phyloP scores from a whole-genome alignment of 1,140 invertebrate species.

The Drosophila willistoni region DNA sequence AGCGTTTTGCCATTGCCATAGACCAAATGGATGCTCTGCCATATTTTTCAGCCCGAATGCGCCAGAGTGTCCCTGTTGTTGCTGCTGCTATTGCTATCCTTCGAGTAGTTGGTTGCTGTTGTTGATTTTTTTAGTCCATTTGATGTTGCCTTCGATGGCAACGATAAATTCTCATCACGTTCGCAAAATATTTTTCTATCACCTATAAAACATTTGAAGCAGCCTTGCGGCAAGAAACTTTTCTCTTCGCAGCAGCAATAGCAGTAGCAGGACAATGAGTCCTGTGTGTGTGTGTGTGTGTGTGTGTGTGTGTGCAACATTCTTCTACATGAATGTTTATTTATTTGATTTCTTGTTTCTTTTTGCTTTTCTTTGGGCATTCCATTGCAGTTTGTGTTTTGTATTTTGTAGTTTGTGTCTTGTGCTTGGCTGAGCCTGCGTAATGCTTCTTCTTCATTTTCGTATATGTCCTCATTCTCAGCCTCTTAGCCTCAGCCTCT shows the following conservation, averaged over 20 bases:
- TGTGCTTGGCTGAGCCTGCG: slow-evolving; percentile 53
- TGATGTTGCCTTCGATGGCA: slow-evolving; percentile 59
- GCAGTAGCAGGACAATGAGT: slow-evolving; percentile 49
- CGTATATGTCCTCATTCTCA: background rate
- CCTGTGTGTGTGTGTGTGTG: slow-evolving; percentile 16
- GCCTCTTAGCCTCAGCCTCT: too few species aligned
- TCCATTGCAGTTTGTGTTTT: background rate
- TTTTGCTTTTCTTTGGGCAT: slow-evolving; percentile 10
- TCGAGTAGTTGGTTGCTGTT: slow-evolving; percentile 22
- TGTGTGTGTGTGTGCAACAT: slow-evolving; percentile 53
- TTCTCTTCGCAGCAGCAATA: slow-evolving; percentile 25
- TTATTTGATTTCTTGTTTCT: slow-evolving; percentile 67
- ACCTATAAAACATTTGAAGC: slow-evolving; percentile 78
- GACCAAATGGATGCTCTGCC: slow-evolving; percentile 29
- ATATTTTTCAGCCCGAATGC: slow-evolving; percentile 32
- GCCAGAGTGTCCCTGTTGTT: slow-evolving; percentile 19
- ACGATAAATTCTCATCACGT: slow-evolving; percentile 77
- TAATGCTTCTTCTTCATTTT: slow-evolving; percentile 32
- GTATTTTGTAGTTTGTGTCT: slow-evolving; percentile 48
- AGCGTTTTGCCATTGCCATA: slow-evolving; percentile 44
- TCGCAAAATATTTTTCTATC: slow-evolving; percentile 80
- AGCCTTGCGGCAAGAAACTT: slow-evolving; percentile 66
- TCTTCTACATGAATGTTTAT: slow-evolving; percentile 70
- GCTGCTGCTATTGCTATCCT: background rate
- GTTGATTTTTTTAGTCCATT: slow-evolving; percentile 60